Percentiles rank a stretch among this genome's conserved stretches.
These are phyloP conservation scores for Melanogrammus aeglefinus DNA, from an alignment of 2,797 vertebrate genomes.

Conservation along the genomic window DNA sequence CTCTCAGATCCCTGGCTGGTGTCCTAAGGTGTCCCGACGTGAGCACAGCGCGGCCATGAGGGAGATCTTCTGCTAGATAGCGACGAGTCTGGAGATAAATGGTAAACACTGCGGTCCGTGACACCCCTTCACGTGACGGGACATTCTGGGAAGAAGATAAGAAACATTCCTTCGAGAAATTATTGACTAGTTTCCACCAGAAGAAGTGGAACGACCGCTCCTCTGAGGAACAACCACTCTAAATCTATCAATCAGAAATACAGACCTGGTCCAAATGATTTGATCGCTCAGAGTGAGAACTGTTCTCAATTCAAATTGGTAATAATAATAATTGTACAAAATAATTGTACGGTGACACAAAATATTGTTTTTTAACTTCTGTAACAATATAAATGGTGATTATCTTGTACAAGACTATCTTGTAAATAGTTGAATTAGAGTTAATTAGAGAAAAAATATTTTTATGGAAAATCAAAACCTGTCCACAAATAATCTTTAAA, in stretches of 20 bases:
- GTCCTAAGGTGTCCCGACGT: background rate
- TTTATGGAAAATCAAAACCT: too few relatives aligned
- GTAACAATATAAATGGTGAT: too few relatives aligned
- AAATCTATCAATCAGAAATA: background rate
- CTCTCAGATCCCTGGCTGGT: constrained; percentile 14
- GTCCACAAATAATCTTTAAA: too few relatives aligned
- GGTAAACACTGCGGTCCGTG: background rate
- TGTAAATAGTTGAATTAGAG: too few relatives aligned
- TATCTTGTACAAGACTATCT: too few relatives aligned
- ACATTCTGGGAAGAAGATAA: constrained; percentile 45
- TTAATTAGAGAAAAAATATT: too few relatives aligned
- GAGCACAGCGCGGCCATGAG: constrained; percentile 16
- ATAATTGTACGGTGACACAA: background rate
- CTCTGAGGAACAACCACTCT: background rate
- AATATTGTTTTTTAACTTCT: background rate
- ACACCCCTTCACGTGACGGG: background rate
- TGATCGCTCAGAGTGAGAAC: background rate
- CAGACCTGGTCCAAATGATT: constrained; percentile 2
- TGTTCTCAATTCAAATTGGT: background rate
- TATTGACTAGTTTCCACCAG: constrained; percentile 35
- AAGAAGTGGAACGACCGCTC: background rate
- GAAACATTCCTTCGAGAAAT: constrained; percentile 57
- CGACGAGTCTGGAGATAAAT: constrained; percentile 31
- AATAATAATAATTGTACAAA: background rate
- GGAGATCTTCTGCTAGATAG: background rate